Conservation (phyloP, 2,113 vertebrate species). For the Leucopsar rothschildi region DNA sequence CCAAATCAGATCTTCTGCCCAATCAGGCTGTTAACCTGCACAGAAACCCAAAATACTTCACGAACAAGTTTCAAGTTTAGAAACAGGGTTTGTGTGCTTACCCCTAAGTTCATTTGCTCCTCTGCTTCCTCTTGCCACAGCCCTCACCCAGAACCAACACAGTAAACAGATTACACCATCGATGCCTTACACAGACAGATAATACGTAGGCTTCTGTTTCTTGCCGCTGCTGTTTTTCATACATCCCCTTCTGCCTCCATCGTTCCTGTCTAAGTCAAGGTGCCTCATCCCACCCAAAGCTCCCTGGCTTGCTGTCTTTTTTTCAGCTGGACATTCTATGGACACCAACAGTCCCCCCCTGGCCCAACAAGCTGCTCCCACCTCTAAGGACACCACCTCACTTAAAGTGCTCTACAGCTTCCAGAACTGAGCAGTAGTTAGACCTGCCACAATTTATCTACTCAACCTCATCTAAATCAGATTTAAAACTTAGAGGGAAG, state of each 20-base stretch:
- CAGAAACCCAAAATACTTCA: background rate
- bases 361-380: background rate
- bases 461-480: background rate
- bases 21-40: background rate
- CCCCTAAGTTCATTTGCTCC: background rate
- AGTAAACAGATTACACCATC: background rate
- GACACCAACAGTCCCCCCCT: background rate
- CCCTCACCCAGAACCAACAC: background rate
- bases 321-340: background rate
- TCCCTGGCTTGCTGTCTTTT: background rate
- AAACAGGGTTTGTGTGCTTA: background rate
- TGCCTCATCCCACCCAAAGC: background rate
- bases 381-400: background rate
- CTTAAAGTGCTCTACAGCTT: background rate
- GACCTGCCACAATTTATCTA: background rate
- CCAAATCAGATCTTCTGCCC: background rate
- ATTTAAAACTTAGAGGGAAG: background rate
- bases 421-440: background rate
- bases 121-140: background rate
- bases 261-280: background rate
- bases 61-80: accelerated
- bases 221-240: background rate
- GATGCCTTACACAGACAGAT: accelerated
- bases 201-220: accelerated
- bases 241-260: too few relatives aligned